Evolutionary conservation across 1,140 invertebrate species (phyloP).

Genomic region (Leptinotarsa undecemlineata): DNA sequence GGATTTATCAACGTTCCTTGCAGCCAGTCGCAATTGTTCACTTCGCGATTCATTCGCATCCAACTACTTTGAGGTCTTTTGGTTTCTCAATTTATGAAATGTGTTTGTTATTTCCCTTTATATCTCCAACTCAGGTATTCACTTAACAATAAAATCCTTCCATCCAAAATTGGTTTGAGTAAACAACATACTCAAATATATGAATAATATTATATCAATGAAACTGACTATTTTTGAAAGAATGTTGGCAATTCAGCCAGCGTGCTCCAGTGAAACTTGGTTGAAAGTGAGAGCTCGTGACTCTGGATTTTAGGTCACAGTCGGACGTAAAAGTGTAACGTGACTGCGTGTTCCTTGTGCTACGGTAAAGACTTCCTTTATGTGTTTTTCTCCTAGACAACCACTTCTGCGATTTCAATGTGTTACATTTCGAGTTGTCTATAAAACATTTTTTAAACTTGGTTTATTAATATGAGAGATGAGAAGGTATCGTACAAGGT

Average conservation of each 20-base stretch:
- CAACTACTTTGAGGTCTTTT: too few species aligned
- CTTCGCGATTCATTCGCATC: too few species aligned
- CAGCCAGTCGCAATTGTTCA: too few species aligned
- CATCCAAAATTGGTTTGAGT: too few species aligned
- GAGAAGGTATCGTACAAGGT: not conserved
- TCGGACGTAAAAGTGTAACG: conserved; percentile 38
- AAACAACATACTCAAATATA: too few species aligned
- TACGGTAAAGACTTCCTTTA: conserved; percentile 15
- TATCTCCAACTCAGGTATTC: too few species aligned
- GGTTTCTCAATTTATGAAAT: too few species aligned
- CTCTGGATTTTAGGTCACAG: conserved; percentile 40
- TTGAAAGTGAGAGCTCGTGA: conserved; percentile 39
- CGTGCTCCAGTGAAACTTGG: conserved; percentile 26
- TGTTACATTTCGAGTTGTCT: not conserved
- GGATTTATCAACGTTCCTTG: too few species aligned
- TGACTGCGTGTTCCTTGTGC: conserved; percentile 24
- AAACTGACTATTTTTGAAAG: conserved; percentile 8
- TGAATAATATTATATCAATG: too few species aligned
- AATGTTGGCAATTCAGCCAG: conserved; percentile 17
- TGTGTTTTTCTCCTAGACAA: not conserved
- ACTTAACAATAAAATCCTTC: too few species aligned
- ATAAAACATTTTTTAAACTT: not conserved
- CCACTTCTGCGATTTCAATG: not conserved
- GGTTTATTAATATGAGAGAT: not conserved
- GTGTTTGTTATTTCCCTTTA: too few species aligned